A percentile compares a stretch with the other conserved stretches of the same genome.
Evolutionary conservation across 2,113 vertebrate species (phyloP).

Genomic region (Bettongia penicillata): DNA sequence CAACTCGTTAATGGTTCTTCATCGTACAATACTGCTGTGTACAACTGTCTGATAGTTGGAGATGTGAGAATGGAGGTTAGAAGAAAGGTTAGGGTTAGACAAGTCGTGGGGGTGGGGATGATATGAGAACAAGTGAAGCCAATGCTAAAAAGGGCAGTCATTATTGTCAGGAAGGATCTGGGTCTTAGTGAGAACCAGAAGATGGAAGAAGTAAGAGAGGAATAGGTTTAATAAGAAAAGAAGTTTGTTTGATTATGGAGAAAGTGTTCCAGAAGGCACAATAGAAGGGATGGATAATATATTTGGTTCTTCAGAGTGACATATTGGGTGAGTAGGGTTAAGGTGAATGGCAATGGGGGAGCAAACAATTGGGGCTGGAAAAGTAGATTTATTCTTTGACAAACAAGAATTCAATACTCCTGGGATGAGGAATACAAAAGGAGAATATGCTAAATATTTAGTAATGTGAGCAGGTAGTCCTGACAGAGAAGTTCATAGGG

Average conservation of each 20-base stretch:
- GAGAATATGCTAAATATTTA: neutral
- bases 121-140: neutral
- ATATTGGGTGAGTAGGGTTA: neutral
- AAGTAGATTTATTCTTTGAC: neutral
- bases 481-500: no score
- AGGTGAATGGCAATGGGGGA: neutral
- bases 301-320: neutral
- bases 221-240: neutral
- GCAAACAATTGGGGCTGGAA: neutral
- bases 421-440: neutral
- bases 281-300: neutral
- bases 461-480: no score
- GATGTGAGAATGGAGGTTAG: neutral
- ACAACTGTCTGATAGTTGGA: no score
- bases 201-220: neutral
- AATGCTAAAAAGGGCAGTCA: no score
- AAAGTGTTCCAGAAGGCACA: neutral
- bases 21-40: no score
- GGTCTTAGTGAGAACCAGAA: neutral
- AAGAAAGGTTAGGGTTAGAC: neutral
- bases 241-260: neutral
- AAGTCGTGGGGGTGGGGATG: neutral
- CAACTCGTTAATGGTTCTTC: no score
- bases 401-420: neutral
- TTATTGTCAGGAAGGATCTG: no score